Evolutionary conservation across 2,797 vertebrate genomes (phyloP), one percentile per base, ranked within the genome.

Genomic region (Chaetodon trifasciatus): DNA sequence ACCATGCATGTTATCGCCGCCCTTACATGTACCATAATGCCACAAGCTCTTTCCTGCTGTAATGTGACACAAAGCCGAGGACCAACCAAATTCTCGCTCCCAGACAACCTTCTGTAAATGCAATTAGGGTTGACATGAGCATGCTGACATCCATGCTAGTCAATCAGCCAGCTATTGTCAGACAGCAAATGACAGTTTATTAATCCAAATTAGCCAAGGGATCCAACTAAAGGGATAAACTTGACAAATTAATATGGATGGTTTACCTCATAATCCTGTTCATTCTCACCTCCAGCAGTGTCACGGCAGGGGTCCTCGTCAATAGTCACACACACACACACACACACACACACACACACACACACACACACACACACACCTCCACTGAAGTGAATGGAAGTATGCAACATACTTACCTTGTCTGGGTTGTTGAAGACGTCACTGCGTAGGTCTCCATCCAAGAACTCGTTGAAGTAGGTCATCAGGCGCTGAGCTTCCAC

Each of bases 381-480:
- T 77, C 72, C 72, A 50, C 37, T 50, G 13, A 69, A 64, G 71
- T 70, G 74, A 82, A 77, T 47, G 28, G 67, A 60, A 53, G 37
- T 4, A 81, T 28, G 52, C 24, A 62, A 67, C 35, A 4, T 11
- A 58, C 84, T 81, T 69, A 99, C 98, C 97, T 99, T 99, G 82
- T 99, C 97, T 84, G 98, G 96, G 95, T 99, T 98, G 94, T 97
- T 97, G 96, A 99, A 99, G 93, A 99, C 97, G 76, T 99, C 97
- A 88, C 98, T 99, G 93, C 98, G 98, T 89, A 99, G 96, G 86
- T 99, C 98, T 94, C 98, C 98, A 89, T 99, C 98, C 87, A 99
- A 94, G 96, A 99, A 99, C 94, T 99, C 98, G 85, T 99, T 99
- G 93, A 99, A 99, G 93, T 99, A 99, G 79, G 98, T 99, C 98